Base-by-base conservation (phyloP, 1,140 invertebrate species). In the Drosophila sproati region DNA sequence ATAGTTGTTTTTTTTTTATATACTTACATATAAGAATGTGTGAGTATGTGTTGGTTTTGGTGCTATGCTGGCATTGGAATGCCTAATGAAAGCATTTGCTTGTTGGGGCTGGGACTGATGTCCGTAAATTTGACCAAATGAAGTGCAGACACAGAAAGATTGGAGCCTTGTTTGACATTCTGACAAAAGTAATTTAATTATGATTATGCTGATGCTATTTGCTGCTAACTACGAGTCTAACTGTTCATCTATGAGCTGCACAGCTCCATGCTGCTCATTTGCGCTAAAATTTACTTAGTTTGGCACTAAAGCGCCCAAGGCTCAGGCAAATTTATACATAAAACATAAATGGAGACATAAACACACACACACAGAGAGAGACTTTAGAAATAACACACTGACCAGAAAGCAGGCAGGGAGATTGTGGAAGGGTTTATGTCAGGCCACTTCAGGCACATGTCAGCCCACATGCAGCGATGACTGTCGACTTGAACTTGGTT, bases 151-250 rank as follows among this genome's bases (percentile, higher is more conserved):
- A 69, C 34, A 66, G 8, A 34, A 20, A 55, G 7, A 51, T 41
- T 68, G 62, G 80, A 37, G 66, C 10, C 79, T 72, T 86, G 70
- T 78, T 82, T 86, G 82, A 82, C 76, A 82, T 68, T 80, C 80
- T 82, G 80, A 82, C 83, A 88, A 88, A 87, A 87, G 83, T 87
- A 88, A 87, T 87, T 87, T 87, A 87, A 87, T 87, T 87, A 87
- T 87, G 80, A 87, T 87, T 87, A 87, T 74, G 83, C 82, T 82
- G 45, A 66, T 71, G 63, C 79, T 76, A 57, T 78, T 63, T 59
- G 78, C 71, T 73, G 61, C 79, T 73, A 82, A 80, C 80, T 70
- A 32, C 45, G 43, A 60, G 28, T 47, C 62, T 74, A 51, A 74
- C 50, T 55, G 67, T 57, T 68, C 77, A 45, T 82, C 67, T 85